Evolutionary conservation across 2,888 invertebrate genomes (phyloP).

Genomic region (Hypselothyrea guttata): DNA sequence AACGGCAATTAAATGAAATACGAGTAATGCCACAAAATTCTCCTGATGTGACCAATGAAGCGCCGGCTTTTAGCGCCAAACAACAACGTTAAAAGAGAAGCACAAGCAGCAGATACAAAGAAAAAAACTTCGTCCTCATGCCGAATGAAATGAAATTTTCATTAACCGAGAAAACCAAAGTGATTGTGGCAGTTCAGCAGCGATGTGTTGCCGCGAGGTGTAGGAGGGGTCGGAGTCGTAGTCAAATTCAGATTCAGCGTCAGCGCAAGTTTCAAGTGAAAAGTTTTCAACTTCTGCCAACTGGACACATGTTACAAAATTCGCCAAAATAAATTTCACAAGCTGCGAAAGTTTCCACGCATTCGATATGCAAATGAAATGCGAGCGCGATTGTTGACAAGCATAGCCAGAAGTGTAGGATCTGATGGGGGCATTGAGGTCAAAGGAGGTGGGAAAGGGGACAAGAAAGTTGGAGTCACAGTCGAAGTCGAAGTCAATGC

Average conservation of each 20-base stretch:
- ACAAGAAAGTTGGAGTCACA: constrained; percentile 10
- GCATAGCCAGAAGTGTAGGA: constrained; percentile 2
- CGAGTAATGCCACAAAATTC: constrained; percentile 50
- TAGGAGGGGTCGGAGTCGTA: no score
- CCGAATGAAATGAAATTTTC: constrained; percentile 72
- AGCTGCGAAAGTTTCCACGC: constrained; percentile 57
- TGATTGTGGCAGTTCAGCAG: constrained; percentile 52
- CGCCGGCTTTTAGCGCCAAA: constrained; percentile 32
- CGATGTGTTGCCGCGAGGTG: neutral
- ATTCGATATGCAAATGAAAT: constrained; percentile 73
- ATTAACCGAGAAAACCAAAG: constrained; percentile 72
- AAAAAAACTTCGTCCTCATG: constrained; percentile 54
- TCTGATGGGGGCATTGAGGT: neutral
- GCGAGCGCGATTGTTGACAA: constrained; percentile 72
- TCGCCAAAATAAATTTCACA: constrained; percentile 70
- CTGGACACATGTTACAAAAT: constrained; percentile 75
- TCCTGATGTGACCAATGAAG: constrained; percentile 32
- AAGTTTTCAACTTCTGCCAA: constrained; percentile 69
- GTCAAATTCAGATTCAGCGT: neutral
- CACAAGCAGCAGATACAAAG: neutral
- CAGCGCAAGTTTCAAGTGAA: constrained; percentile 60
- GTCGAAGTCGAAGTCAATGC: constrained; percentile 25
- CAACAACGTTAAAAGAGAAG: constrained; percentile 8
- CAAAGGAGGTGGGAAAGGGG: neutral
- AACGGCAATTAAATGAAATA: constrained; percentile 70